Evolutionary conservation across 2,113 vertebrate species (phyloP), one percentile per base, ranked within the genome.

Genomic region (Merops nubicus): DNA sequence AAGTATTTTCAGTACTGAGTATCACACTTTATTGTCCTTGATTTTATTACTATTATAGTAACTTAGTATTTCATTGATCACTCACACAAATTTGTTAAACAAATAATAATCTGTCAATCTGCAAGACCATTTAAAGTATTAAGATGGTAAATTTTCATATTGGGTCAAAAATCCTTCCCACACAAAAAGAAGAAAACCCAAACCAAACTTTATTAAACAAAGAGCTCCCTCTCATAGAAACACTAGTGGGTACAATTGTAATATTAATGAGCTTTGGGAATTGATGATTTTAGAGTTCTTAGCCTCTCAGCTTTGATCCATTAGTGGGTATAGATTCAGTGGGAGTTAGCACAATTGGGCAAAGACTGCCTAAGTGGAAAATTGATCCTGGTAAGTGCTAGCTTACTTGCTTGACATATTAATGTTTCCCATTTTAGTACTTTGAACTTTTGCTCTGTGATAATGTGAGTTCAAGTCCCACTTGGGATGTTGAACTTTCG

Each of bases 341-440:
- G 87, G 95, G 91, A 97, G 96, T 97, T 98, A 98, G 95, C 59
- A 95, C 94, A 97, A 96, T 90, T 96, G 97, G 94, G 85, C 95
- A 95, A 97, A 97, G 87, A 92, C 96, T 97, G 79, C 95, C 94
- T 98, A 97, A 98, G 96, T 98, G 96, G 98, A 98, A 98, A 98
- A 98, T 98, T 97, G 98, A 98, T 98, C 97, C 90, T 85, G 34
- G 91, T 95, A 96, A 98, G 97, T 96, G 97, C 94, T 94, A 50
- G 15, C 92, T 91, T 80, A 89, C 96, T 94, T 93, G 73, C 93
- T 97, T 95, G 76, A 95, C 88, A 74, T 73, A 17, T 94, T 97
- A 97, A 96, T 95, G 95, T 76, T 87, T 94, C 82, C 69, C 85
- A 7, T 89, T 97, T 98, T 96, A 98, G 93, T 90, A 92, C 93